These are phyloP conservation scores for Tribolium castaneum DNA, from an alignment of 1,140 invertebrate species.

Conservation along the genomic window DNA sequence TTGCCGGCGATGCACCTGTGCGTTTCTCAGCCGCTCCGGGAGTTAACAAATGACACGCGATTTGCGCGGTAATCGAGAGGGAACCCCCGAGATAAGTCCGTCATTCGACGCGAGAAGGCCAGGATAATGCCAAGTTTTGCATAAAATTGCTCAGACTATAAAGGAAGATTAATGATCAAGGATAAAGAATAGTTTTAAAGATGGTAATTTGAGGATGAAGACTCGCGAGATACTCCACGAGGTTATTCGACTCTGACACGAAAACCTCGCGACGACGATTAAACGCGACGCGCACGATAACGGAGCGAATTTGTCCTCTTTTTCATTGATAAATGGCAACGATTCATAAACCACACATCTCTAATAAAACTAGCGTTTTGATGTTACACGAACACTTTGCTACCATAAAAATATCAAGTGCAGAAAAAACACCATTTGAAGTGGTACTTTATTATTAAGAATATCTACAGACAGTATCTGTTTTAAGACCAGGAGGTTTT, in stretches of 20 bases:
- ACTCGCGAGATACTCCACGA: not conserved
- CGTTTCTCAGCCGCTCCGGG: conserved; percentile 57
- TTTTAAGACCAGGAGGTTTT: no score
- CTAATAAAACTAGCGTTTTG: no score
- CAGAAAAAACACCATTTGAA: no score
- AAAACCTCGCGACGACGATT: conserved; percentile 8
- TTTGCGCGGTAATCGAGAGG: conserved; percentile 62
- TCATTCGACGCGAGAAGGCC: conserved; percentile 38
- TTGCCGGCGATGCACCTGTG: conserved; percentile 58
- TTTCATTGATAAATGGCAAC: no score
- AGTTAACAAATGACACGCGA: conserved; percentile 62
- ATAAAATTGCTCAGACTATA: conserved; percentile 59
- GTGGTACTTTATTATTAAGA: no score
- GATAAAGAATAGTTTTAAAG: conserved; percentile 57
- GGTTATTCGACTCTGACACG: conserved; percentile 39
- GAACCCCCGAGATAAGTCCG: conserved; percentile 58
- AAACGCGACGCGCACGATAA: conserved; percentile 5
- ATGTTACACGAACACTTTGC: no score
- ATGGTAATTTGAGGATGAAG: conserved; percentile 53
- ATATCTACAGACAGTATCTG: no score
- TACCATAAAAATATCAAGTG: no score
- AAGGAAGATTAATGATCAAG: conserved; percentile 61
- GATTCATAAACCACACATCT: no score
- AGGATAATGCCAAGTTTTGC: conserved; percentile 60
- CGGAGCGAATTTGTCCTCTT: conserved; percentile 5